Conservation (phyloP, 1,140 invertebrate species). For the Neodiprion fabricii region DNA sequence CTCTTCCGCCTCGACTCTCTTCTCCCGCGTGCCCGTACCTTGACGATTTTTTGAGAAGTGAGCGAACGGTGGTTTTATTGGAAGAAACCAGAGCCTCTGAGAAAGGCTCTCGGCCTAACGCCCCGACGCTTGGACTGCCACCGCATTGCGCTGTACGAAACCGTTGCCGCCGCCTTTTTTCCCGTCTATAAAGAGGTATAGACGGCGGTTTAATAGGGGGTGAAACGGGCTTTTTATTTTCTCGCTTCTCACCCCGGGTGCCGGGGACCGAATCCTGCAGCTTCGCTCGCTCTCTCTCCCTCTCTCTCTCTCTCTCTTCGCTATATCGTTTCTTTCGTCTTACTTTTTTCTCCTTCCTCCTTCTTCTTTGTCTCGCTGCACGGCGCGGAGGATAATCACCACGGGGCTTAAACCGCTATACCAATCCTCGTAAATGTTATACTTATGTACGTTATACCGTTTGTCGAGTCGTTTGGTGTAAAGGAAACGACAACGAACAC, state of each 20-base stretch:
- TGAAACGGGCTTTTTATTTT: constrained; percentile 31
- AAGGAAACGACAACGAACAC: too few relatives aligned
- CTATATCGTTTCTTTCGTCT: constrained; percentile 23
- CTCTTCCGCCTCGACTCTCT: neutral
- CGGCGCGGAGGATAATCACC: neutral
- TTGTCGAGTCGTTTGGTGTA: too few relatives aligned
- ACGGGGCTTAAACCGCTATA: constrained; percentile 11
- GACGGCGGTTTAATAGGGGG: neutral
- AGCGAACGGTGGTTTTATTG: constrained; percentile 1
- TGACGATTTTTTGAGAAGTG: neutral
- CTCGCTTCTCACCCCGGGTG: constrained; percentile 32
- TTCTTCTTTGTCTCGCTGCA: constrained; percentile 15
- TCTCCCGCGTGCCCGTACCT: neutral
- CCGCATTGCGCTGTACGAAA: neutral
- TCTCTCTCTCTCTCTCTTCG: constrained; percentile 17
- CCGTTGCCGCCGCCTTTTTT: neutral
- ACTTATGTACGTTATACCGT: too few relatives aligned
- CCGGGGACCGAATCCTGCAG: constrained; percentile 29
- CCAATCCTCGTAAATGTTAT: too few relatives aligned
- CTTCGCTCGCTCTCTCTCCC: constrained; percentile 25
- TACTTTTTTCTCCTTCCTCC: constrained; percentile 19
- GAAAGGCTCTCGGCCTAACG: constrained; percentile 7
- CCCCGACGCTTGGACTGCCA: constrained; percentile 12
- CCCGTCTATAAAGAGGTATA: neutral
- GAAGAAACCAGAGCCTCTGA: constrained; percentile 6